Base-by-base conservation (phyloP, 2,797 vertebrate genomes). In the Melanotaenia trifasciata region DNA sequence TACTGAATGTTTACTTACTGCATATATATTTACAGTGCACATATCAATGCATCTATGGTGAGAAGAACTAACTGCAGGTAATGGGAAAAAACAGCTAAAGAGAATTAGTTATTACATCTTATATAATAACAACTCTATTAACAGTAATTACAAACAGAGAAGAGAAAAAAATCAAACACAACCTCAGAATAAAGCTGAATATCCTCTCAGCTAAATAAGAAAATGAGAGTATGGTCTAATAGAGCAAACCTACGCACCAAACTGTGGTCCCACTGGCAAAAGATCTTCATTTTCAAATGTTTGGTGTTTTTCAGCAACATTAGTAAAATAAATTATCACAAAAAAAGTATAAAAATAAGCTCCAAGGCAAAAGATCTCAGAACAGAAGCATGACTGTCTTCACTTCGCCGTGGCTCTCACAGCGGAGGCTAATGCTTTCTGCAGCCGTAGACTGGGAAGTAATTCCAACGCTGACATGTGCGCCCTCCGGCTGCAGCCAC, bases 201-300 rank as follows among this genome's bases (percentile, higher is more conserved):
- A 13, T 26, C 24, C 51, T 24, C 3, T 26, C 11, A 26, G 8
- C 1, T 14, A 45, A 24, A 13, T 22, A 20, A 12, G 28, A 64
- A 13, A 2, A 38, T 28, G 28, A 32, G 32, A 13, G 9, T 33
- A 4, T n/a, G 20, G 45, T 50, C 45, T 6, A 43, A 8, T 28
- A 30, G 0, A 38, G 33, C 30, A 64, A 56, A 43, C 32, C 22
- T 45, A 95, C 96, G 94, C 90, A 97, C 96, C 96, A 92, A 84
- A 70, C 92, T 92, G 71, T 93, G 92, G 62, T 95, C 91, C 61
- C 96, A 91, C 14, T 84, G 89, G 87, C 95, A 81, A 18, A 95
- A 94, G 65, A 97, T 95, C 95, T 95, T 97, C 96, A 96, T 96
- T 84, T 63, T 92, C 64, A 94, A 80, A 70, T 28, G 84, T 64